Evolutionary conservation across 2,797 vertebrate genomes (phyloP), one percentile per base, ranked within the genome.

Genomic region (Chromobotia macracanthus): DNA sequence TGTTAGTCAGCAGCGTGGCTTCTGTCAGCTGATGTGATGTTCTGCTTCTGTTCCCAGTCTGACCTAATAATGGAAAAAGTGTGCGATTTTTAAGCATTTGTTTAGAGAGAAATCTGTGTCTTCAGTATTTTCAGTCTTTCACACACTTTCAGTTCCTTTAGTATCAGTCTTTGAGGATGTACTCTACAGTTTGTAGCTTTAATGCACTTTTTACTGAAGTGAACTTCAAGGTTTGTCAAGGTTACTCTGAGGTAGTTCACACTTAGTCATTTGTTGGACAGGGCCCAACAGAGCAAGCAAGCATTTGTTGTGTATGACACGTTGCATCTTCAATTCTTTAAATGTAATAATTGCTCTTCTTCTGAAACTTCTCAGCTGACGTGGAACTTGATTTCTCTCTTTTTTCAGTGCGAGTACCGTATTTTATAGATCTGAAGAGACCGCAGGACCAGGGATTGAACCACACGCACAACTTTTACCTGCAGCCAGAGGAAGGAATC

Each of bases 391-490:
- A 12, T 51, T 3, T 38, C 1, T 75, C 35, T 46, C 50, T 55
- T n/a, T 16, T 68, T 71, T 68, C 91, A 98, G 97, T 98, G 83
- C 94, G 95, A 82, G 83, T 97, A 85, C 97, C 97, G 0, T 98
- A 95, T 91, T 98, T 98, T 90, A 95, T 99, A 77, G 96, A 99
- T 92, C 93, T 98, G 90, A 96, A 95, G 89, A 95, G 91, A 80
- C 97, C 97, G 1, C 89, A 94, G 85, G 96, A 98, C 89, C 96
- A 96, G 91, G 97, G 96, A 21, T 89, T 99, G 89, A 97, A 98
- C 91, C 97, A 99, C 89, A 99, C 97, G 53, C 94, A 90, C 90
- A 99, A 99, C 90, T 96, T 96, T 84, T 98, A 98, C 91, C 91
- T 98, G 88, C 94, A 98, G 83, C 95, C 96, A 8, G 96, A 97